Evolutionary conservation across 1,140 invertebrate genomes (phyloP).

Genomic region (Caenorhabditis brenneri): DNA sequence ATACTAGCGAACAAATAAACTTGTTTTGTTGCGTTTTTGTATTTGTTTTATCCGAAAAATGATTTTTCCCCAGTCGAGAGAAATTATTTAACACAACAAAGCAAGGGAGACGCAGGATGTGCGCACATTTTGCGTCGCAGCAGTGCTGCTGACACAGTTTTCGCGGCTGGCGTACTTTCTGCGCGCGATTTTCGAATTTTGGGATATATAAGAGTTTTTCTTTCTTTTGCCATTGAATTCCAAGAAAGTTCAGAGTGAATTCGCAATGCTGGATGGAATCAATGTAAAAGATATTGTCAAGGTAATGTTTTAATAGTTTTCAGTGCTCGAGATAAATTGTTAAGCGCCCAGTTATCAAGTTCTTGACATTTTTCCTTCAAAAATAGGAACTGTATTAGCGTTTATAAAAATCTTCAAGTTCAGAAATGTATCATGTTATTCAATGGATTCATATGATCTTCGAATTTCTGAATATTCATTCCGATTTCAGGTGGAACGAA

Average conservation of each 20-base stretch:
- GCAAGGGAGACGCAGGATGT: not conserved
- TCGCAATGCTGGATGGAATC: constrained; percentile 1
- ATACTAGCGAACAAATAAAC: no score
- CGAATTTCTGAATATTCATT: not conserved
- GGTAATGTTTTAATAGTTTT: not conserved
- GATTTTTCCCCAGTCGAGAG: no score
- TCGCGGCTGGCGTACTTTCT: not conserved
- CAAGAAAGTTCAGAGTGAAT: not conserved
- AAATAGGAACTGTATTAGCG: no score
- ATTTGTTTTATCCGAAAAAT: no score
- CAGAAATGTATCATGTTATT: no score
- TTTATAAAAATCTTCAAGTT: no score
- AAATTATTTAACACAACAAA: no score
- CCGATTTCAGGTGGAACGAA: constrained; percentile 60
- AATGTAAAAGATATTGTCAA: constrained; percentile 21
- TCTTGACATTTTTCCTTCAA: no score
- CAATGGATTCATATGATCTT: no score
- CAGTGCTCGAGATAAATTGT: no score
- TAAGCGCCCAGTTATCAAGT: no score
- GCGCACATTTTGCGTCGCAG: not conserved
- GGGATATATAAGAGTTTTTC: not conserved
- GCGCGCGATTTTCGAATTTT: constrained; percentile 26
- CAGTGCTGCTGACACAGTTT: not conserved
- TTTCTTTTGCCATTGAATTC: not conserved
- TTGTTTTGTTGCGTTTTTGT: no score